Evolutionary conservation across 2,888 invertebrate genomes (phyloP).

Genomic region (Synergus japonicus): DNA sequence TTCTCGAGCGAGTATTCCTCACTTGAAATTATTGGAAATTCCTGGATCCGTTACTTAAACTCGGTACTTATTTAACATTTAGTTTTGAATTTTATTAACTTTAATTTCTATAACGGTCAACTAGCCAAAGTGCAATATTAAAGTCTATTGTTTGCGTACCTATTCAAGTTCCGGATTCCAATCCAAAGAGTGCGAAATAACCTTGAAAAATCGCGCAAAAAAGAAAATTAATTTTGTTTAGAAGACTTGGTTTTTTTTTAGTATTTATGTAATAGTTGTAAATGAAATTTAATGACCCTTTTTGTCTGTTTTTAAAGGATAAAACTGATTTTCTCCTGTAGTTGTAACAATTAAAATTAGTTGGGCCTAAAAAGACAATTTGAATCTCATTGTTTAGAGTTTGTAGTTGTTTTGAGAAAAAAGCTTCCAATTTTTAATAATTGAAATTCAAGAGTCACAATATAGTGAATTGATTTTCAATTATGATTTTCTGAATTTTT

Average conservation of each 20-base stretch:
- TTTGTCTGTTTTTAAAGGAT: slow-evolving; percentile 6
- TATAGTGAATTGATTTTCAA: background rate
- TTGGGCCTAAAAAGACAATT: slow-evolving; percentile 7
- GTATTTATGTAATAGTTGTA: slow-evolving; percentile 10
- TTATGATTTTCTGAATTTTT: background rate
- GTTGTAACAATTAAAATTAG: slow-evolving; percentile 15
- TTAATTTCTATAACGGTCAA: slow-evolving; percentile 4
- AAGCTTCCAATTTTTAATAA: too few species aligned
- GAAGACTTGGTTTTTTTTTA: background rate
- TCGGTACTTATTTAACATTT: slow-evolving; percentile 27
- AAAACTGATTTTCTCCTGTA: slow-evolving; percentile 8
- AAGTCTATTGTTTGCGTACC: slow-evolving; percentile 13
- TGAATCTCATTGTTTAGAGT: background rate
- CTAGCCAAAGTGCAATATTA: slow-evolving; percentile 38
- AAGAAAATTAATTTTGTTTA: background rate
- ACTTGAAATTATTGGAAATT: slow-evolving; percentile 7
- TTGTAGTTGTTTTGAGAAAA: background rate
- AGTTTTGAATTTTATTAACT: background rate
- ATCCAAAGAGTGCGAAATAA: background rate
- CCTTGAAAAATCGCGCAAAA: background rate
- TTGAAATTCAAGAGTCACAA: too few species aligned
- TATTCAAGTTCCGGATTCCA: slow-evolving; percentile 35
- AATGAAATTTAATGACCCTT: background rate
- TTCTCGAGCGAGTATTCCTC: background rate
- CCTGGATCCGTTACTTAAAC: slow-evolving; percentile 35